Evolutionary conservation across 2,888 invertebrate species (phyloP).

Genomic region (Scrobipalpa costella): DNA sequence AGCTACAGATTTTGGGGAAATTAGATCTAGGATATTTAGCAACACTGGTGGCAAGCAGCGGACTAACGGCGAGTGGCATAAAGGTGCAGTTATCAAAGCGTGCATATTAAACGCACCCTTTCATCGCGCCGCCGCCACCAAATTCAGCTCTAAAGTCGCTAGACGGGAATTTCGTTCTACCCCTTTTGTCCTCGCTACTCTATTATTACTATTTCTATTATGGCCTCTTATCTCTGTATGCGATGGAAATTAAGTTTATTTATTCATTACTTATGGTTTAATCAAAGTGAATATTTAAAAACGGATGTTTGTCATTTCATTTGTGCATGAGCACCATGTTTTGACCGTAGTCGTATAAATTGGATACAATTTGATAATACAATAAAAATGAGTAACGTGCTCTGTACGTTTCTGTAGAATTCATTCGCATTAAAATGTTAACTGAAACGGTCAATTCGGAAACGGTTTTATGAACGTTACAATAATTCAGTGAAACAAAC

Average conservation of each 20-base stretch:
- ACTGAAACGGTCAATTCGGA: not conserved
- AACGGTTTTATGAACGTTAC: conserved; percentile 4
- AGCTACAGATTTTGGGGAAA: too few species aligned
- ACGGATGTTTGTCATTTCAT: too few species aligned
- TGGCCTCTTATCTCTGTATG: not conserved
- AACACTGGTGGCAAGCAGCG: not conserved
- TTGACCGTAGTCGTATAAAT: too few species aligned
- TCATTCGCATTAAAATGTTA: not conserved
- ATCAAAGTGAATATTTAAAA: too few species aligned
- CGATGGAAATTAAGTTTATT: not conserved
- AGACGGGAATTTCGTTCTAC: not conserved
- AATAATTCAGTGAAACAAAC: conserved; percentile 7
- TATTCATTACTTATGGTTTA: not conserved
- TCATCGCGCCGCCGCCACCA: conserved; percentile 37
- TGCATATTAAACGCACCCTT: conserved; percentile 56
- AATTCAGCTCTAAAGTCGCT: conserved; percentile 25
- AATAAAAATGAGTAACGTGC: too few species aligned
- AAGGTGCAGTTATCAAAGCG: conserved; percentile 60
- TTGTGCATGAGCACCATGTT: too few species aligned
- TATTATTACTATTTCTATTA: not conserved
- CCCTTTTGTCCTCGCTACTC: not conserved
- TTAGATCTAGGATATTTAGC: too few species aligned
- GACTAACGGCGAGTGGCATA: conserved; percentile 43
- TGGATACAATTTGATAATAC: too few species aligned
- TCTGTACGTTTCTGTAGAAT: not conserved